Evolutionary conservation across 2,888 invertebrate species (phyloP), one percentile per base, ranked within the genome.

Genomic region (Melanostoma scalare): DNA sequence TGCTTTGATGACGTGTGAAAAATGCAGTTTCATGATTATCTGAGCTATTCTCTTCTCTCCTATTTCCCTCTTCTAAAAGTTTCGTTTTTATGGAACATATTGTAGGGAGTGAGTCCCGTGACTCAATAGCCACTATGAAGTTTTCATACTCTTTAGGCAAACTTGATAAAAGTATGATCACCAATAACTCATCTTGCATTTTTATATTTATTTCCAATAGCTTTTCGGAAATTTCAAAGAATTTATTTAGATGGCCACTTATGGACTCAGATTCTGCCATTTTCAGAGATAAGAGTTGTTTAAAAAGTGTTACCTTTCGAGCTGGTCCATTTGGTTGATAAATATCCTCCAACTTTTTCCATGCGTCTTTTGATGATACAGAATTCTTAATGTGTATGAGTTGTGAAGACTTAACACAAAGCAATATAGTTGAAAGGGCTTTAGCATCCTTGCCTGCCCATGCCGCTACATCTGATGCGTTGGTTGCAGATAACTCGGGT

Each of bases 391-490:
- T 44, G 44, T 75, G 67, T 0, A 69, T 53, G n/a, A 81, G 6
- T 40, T 81, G 67, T n/a, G 75, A 75, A 35, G 76, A 48, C 44
- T 76, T 76, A 30, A 78, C 48, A 36, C 71, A 35, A 5, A 78
- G 56, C 38, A 72, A 56, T 44, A 78, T 78, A 3, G 71, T 71
- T 30, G 77, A 63, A 8, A 65, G 6, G 1, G 71, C 71, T 8
- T 78, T 78, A 10, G 58, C 55, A 40, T 78, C 65, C 36, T 71
- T 78, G 4, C 67, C 30, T 6, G 0, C 8, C 58, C 44, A 60
- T 44, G 8, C 20, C 6, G 58, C 31, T 30, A 44, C 44, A 5
- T 60, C 58, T 30, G 2, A 3, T 9, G 4, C 44, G 42, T 44
- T 44, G 31, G 20, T 60, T 30, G 9, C 58, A 10, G 55, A 38